A percentile compares a stretch with the other conserved stretches of the same genome.
Conservation (phyloP, 2,797 vertebrate genomes). For the Phoeniculus purpureus region DNA sequence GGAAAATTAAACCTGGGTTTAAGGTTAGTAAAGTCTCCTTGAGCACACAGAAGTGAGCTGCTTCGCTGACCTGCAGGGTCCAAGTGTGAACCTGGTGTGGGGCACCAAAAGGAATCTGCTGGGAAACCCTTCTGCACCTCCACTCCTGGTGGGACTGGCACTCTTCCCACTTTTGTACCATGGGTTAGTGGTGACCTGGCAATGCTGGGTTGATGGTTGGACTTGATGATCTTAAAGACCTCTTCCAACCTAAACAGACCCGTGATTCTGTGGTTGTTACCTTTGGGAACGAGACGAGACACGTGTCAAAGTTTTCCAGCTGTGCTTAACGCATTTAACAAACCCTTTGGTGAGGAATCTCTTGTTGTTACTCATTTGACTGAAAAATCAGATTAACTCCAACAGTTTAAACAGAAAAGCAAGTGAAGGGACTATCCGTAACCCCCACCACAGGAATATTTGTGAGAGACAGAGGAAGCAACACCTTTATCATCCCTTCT, state of each 20-base stretch:
- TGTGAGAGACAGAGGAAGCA: neutral
- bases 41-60: neutral
- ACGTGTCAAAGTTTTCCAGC: neutral
- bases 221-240: no score
- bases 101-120: neutral
- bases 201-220: no score
- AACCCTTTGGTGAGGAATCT: neutral
- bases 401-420: neutral
- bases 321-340: rapidly evolving
- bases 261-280: neutral
- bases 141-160: no score
- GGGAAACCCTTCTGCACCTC: neutral
- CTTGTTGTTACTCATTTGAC: constrained; percentile 1
- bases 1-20: neutral
- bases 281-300: neutral
- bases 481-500: neutral
- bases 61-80: neutral
- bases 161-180: neutral
- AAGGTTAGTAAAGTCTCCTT: neutral
- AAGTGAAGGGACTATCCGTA: neutral
- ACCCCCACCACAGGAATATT: neutral
- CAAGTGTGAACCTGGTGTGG: no score
- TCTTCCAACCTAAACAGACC: neutral
- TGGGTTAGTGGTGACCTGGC: neutral
- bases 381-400: constrained; percentile 6